Evolutionary conservation across 2,888 invertebrate genomes (phyloP).

Genomic region (Leptopilina myrica): DNA sequence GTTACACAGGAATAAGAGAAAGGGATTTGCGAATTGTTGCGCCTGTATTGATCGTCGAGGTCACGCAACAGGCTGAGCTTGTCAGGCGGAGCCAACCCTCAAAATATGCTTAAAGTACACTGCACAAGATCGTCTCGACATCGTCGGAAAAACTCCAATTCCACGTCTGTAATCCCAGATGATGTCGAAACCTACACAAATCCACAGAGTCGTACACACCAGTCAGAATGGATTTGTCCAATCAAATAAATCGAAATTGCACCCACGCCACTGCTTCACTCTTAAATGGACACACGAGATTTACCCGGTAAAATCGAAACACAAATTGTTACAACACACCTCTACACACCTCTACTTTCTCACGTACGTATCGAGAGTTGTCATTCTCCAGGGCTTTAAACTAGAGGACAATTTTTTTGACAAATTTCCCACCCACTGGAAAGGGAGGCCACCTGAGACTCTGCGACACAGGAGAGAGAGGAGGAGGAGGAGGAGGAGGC

Average conservation of each 20-base stretch:
- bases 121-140: not conserved
- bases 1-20: slow-evolving; percentile 53
- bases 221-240: slow-evolving; percentile 18
- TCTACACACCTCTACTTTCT: too few relatives aligned
- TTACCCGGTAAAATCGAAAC: not conserved
- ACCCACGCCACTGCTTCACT: not conserved
- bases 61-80: slow-evolving; percentile 72
- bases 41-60: slow-evolving; percentile 70
- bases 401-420: too few relatives aligned
- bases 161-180: not conserved
- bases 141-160: slow-evolving; percentile 7
- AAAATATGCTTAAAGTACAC: not conserved
- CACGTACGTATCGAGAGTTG: too few relatives aligned
- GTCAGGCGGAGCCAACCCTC: slow-evolving; percentile 46
- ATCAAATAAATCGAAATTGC: slow-evolving; percentile 27
- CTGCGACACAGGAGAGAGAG: too few relatives aligned
- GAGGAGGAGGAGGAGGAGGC: too few relatives aligned
- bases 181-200: not conserved
- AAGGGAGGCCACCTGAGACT: too few relatives aligned
- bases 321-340: not conserved
- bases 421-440: too few relatives aligned
- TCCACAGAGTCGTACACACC: not conserved
- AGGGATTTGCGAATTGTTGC: slow-evolving; percentile 59
- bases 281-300: slow-evolving; percentile 25
- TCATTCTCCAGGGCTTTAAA: too few relatives aligned